phyloP scores from a whole-genome alignment of 2,888 invertebrate genomes.

The Tromatobia lineatoria region DNA sequence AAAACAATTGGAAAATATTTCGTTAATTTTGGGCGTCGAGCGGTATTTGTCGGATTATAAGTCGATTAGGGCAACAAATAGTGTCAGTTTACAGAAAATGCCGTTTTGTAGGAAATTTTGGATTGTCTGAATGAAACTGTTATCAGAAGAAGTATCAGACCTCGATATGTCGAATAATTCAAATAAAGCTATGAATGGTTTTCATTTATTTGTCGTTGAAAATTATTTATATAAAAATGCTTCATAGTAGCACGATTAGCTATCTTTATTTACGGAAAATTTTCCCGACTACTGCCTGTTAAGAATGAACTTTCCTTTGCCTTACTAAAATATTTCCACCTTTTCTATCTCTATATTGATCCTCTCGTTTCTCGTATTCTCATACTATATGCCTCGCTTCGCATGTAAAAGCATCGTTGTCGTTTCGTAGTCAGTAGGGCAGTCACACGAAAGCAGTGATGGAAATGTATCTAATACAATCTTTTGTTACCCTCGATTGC shows the following conservation, averaged over 20 bases:
- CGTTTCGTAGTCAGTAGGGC: conserved; percentile 52
- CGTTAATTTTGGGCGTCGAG: no score
- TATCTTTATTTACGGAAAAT: background rate
- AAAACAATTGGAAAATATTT: no score
- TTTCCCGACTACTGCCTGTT: background rate
- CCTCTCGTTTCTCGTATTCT: conserved; percentile 25
- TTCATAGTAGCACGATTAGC: conserved; percentile 24
- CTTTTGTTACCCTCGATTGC: conserved; percentile 13
- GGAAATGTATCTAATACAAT: background rate
- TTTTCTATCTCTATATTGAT: conserved; percentile 33
- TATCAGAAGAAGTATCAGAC: conserved; percentile 3
- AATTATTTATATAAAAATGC: conserved; percentile 17
- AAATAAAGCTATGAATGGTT: background rate
- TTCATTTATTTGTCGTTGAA: conserved; percentile 4
- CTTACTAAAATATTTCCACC: background rate
- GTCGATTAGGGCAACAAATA: no score
- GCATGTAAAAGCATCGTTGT: conserved; percentile 64
- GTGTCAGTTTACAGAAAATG: no score
- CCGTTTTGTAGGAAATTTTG: no score
- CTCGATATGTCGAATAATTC: conserved; percentile 13
- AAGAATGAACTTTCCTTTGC: conserved; percentile 12
- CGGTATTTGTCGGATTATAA: no score
- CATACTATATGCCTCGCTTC: conserved; percentile 49
- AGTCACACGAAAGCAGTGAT: conserved; percentile 32
- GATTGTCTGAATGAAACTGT: background rate